Evolutionary conservation across 2,888 invertebrate genomes (phyloP), one percentile per base, ranked within the genome.

Genomic region (Agrochola lychnidis): DNA sequence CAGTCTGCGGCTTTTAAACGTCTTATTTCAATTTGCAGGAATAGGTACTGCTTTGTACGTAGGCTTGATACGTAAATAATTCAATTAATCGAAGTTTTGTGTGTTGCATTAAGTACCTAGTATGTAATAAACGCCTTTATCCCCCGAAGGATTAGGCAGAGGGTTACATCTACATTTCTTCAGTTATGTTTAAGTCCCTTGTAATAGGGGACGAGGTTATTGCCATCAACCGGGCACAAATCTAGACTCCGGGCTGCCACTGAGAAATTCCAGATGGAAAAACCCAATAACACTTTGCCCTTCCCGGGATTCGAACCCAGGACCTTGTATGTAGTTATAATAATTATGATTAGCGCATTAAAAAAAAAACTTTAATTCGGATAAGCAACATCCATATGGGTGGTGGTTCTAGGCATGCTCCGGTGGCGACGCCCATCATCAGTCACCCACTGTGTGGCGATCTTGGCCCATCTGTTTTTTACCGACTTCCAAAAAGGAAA

Each of bases 1-100:
- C 69, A 9, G 53, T 70, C 40, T 61, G 88, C 42, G 86, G 83
- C 48, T 75, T 70, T 36, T 76, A 76, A 82, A 66, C 76, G 73
- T 70, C 85, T 87, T 74, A 85, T 78, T 85, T 80, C 76, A 78
- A 87, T 86, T 86, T 75, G 69, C 56, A 57, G 19, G 42, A 66
- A 66, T 61, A 66, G 14, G 36, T 70, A 56, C 56, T 56, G 57
- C 62, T 77, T 67, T 45, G 45, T 69, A 68, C 63, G 40, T 56
- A 59, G 57, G 51, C 40, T 63, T 69, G 14, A 51, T 57, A 73
- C 12, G 42, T 82, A 69, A 81, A 82, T 77, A 53, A 71, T 64
- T 73, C 14, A 70, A 73, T 84, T 73, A 75, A 48, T 9, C 9
- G 19, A 59, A 56, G 16, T 69, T 59, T 48, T 19, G 16, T 30